Evolutionary conservation across 2,888 invertebrate genomes (phyloP), one percentile per base, ranked within the genome.

Genomic region (Limenitis camilla): DNA sequence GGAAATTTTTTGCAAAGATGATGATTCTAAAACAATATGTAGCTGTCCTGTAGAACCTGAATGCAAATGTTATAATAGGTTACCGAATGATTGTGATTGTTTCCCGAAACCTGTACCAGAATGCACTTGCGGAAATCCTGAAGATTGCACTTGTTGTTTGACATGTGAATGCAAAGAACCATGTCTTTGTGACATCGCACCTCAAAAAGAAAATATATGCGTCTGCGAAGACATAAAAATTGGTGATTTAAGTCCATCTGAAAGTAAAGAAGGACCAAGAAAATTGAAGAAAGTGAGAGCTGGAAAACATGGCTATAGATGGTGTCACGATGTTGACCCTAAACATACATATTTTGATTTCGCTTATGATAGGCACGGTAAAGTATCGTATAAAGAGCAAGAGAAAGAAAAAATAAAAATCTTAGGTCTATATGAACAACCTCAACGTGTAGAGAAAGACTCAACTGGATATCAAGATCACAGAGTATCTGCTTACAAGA

Each of bases 281-380:
- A 81, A 74, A 59, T 52, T 83, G 11, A 82, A 79, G 66, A 76
- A 58, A 65, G 65, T 72, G 10, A 69, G 76, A 52, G 77, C 78
- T 35, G 79, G 81, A 6, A 83, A 78, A 67, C 70, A 84, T 33
- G 83, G 80, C 1, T 83, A 78, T 60, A 69, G 81, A 41, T 86
- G 84, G 86, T 86, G 87, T 56, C 76, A 76, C 40, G 78, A 80
- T 40, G 76, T 85, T 6, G 80, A 85, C 64, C 79, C 87, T 4
- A 66, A 66, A 8, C 85, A 87, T 55, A 85, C 81, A 0, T 87
- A 65, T 65, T 87, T 87, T 64, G 84, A 79, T 59, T 87, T 72
- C 53, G 78, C 70, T 3, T 87, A 86, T 59, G 74, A 64, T 6
- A 74, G 71, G 62, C 79, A 78, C 57, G 74, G 80, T 40, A 79